Percentiles rank a stretch among this genome's conserved stretches.
Conservation (phyloP, 2,113 vertebrate species). For the Aegypius monachus region DNA sequence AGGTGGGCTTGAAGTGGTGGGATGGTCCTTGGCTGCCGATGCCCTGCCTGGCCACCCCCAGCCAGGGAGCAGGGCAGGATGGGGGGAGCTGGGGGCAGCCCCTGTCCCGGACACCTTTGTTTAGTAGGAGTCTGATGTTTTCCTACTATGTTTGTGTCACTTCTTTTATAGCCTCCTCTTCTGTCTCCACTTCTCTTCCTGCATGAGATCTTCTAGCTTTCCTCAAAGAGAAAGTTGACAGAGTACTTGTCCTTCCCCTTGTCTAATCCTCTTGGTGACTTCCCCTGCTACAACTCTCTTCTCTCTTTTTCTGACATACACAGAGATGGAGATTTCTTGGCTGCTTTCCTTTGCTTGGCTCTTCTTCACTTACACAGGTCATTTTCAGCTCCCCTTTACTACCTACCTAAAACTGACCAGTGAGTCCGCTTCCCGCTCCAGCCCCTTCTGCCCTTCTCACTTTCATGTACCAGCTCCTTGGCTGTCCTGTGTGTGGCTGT, state of each 20-base stretch:
- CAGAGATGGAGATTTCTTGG: background rate
- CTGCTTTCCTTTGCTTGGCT: background rate
- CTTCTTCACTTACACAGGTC: background rate
- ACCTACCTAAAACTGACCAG: background rate
- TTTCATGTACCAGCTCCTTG: background rate
- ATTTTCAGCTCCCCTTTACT: background rate
- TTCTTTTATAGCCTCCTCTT: background rate
- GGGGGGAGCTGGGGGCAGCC: background rate
- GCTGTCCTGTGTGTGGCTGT: background rate
- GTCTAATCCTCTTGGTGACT: background rate
- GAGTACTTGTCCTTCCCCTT: background rate
- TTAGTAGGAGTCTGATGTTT: background rate
- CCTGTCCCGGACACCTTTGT: background rate
- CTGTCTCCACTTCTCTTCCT: background rate
- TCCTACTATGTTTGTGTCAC: background rate
- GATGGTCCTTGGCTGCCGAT: background rate
- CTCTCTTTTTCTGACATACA: background rate
- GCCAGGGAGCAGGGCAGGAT: background rate
- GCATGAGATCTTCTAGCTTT: background rate
- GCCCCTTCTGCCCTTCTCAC: background rate
- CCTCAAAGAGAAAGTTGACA: background rate
- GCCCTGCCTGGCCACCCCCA: background rate
- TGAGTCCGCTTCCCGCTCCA: background rate
- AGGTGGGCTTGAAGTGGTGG: background rate
- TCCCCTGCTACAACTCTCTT: background rate